Evolutionary conservation across 2,888 invertebrate species (phyloP), one percentile per base, ranked within the genome.

Genomic region (Caprella mutica): DNA sequence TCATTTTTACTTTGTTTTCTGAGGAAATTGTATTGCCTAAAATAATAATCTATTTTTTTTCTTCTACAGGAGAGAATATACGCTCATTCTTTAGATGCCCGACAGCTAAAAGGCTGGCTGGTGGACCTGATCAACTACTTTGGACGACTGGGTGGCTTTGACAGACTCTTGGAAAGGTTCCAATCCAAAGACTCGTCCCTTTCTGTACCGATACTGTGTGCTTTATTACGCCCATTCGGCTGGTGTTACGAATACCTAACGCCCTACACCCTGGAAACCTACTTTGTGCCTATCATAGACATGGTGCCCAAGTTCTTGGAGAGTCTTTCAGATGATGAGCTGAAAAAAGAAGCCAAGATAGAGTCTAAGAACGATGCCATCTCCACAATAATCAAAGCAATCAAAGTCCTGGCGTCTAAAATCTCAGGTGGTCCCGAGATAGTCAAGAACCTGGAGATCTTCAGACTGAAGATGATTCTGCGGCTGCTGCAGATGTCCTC

Each of bases 301-400:
- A 85, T 88, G 74, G 86, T 93, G 67, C 86, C 92, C 64, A 82
- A 84, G 69, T 82, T 92, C 70, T 77, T 96, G 71, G 90, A 94
- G 71, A 86, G 87, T 74, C 77, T 96, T 70, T 89, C 92, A 23
- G 94, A 96, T 73, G 93, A 93, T 65, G 94, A 96, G 72, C 74
- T 96, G 59, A 96, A 96, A 72, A 85, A 89, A 68, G 96, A 96
- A 76, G 90, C 92, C 4, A 90, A 93, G 71, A 86, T 85, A 70
- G 94, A 94, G 74, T 88, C 88, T 65, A 94, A 94, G 76, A 94
- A 91, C 73, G 96, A 96, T 75, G 87, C 90, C 52, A 85, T 96
- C 67, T 91, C 94, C 64, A 86, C 89, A 67, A 88, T 96, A 72
- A 89, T 96, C 65, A 87, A 91, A 75, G 85, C 89, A 38, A 83